Evolutionary conservation across 2,888 invertebrate genomes (phyloP).

Genomic region (Diloba caeruleocephala): DNA sequence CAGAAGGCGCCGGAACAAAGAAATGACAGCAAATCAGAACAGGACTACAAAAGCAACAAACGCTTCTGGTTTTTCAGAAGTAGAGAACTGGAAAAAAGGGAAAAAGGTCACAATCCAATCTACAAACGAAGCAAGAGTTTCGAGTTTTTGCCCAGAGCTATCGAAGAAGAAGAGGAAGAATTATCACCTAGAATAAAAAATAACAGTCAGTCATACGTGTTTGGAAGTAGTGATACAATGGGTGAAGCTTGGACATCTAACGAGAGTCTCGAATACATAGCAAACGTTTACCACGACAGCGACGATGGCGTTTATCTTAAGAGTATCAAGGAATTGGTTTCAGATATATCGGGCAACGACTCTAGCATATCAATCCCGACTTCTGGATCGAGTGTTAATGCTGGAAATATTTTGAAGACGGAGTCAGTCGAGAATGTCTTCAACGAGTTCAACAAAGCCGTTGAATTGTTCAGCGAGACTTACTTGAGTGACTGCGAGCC

Average conservation of each 20-base stretch:
- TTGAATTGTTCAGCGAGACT: conserved; percentile 82
- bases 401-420: conserved; percentile 72
- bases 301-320: conserved; percentile 76
- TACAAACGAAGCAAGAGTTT: conserved; percentile 84
- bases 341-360: conserved; percentile 70
- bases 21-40: conserved; percentile 60
- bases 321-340: conserved; percentile 74
- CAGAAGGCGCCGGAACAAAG: conserved; percentile 43
- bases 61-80: conserved; percentile 83
- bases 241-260: conserved; percentile 77
- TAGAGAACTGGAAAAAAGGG: conserved; percentile 72
- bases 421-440: conserved; percentile 79
- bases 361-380: conserved; percentile 77
- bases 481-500: conserved; percentile 84
- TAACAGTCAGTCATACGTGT: conserved; percentile 72
- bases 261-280: conserved; percentile 78
- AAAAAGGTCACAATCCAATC: conserved; percentile 61
- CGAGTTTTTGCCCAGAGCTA: conserved; percentile 80
- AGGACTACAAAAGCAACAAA: conserved; percentile 74
- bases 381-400: conserved; percentile 75
- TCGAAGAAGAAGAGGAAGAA: conserved; percentile 68
- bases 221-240: conserved; percentile 76
- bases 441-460: conserved; percentile 79
- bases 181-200: conserved; percentile 53
- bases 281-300: conserved; percentile 78